A percentile compares a stretch with the other conserved stretches of the same genome.
These are phyloP conservation scores for Paguma larvata DNA, from an alignment of 2,797 vertebrate species.

Conservation along the genomic window DNA sequence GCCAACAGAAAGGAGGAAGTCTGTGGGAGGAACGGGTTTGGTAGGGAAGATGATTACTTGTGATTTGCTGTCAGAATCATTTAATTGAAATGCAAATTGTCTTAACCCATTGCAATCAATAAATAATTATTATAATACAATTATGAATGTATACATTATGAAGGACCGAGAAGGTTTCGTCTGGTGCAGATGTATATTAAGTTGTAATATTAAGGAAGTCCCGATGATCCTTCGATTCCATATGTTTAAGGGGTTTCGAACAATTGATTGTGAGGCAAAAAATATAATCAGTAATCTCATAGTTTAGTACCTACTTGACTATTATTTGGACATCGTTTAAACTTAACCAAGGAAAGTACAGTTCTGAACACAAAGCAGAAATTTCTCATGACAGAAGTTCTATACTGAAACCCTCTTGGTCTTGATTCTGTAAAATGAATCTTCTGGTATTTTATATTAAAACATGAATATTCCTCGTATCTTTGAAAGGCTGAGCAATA, in stretches of 20 bases:
- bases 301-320: not conserved
- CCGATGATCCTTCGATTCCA: not conserved
- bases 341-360: not conserved
- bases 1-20: not conserved
- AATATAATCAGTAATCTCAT: not conserved
- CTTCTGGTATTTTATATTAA: slow-evolving; percentile 32
- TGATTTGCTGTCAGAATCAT: slow-evolving; percentile 61
- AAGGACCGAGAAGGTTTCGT: slow-evolving; percentile 9
- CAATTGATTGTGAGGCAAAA: slow-evolving; percentile 25
- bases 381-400: slow-evolving; percentile 30
- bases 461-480: not conserved
- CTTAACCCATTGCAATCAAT: slow-evolving; percentile 4
- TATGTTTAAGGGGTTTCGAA: slow-evolving; percentile 27
- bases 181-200: not conserved
- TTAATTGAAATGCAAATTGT: slow-evolving; percentile 56
- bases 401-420: not conserved
- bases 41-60: not conserved
- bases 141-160: not conserved
- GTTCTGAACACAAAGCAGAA: not conserved
- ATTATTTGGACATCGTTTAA: not conserved
- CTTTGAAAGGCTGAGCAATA: not conserved
- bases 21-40: not conserved
- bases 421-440: slow-evolving; percentile 45
- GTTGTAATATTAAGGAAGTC: not conserved
- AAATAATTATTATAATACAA: slow-evolving; percentile 49